Conservation (phyloP, 1,140 invertebrate species). For the Piezodorus guildinii region DNA sequence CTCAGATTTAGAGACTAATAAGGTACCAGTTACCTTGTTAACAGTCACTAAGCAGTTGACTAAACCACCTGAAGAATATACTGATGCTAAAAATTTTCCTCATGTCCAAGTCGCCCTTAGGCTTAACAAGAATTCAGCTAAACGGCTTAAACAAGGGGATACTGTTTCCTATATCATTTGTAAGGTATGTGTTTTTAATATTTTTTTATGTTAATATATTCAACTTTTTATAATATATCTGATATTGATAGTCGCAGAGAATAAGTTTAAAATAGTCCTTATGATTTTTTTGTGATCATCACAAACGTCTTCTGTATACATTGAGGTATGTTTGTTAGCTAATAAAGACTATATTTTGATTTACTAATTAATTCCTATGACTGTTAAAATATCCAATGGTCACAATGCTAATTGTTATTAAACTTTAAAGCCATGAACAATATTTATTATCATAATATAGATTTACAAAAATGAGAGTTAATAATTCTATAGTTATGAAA, state of each 20-base stretch:
- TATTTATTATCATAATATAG: no score
- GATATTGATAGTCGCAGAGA: no score
- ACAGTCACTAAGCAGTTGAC: conserved; percentile 93
- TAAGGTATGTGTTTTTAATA: conserved; percentile 40
- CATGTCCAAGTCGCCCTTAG: conserved; percentile 89
- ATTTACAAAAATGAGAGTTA: no score
- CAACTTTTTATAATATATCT: no score
- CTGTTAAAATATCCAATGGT: no score
- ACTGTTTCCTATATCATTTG: conserved; percentile 94
- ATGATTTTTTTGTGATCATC: no score
- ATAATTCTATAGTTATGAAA: no score
- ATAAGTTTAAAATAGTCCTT: no score
- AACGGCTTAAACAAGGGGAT: conserved; percentile 83
- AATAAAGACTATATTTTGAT: background rate
- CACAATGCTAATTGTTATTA: no score
- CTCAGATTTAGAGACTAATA: conserved; percentile 48
- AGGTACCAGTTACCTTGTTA: conserved; percentile 63
- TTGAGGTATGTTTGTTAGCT: background rate
- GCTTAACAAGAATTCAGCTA: conserved; percentile 64
- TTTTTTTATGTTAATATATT: background rate
- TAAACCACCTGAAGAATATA: conserved; percentile 88
- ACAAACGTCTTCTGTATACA: no score
- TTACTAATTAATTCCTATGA: no score
- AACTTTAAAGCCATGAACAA: no score
- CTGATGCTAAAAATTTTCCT: conserved; percentile 68